Percentiles rank a stretch among this genome's conserved stretches.
Evolutionary conservation across 2,888 invertebrate species (phyloP).

Genomic region (Hemaris fuciformis): DNA sequence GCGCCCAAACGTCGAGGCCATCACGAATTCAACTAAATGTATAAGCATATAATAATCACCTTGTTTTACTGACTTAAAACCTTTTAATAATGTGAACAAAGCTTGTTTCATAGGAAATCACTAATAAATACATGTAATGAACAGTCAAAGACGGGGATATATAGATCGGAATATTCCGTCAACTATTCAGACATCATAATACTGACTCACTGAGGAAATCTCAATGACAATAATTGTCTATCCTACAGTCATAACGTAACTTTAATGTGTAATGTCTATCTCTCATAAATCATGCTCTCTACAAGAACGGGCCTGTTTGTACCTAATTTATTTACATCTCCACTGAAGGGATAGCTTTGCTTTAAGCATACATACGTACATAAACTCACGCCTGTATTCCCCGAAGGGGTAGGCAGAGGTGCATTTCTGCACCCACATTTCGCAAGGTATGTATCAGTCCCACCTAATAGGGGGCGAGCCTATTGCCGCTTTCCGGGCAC

Average conservation of each 20-base stretch:
- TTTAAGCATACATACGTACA: too few species aligned
- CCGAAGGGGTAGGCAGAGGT: too few species aligned
- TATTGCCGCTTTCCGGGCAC: too few species aligned
- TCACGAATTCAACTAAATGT: too few species aligned
- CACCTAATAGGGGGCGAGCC: too few species aligned
- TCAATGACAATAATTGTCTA: constrained; percentile 1
- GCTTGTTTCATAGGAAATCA: background rate
- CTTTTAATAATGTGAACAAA: background rate
- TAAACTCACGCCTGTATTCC: too few species aligned
- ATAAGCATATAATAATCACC: too few species aligned
- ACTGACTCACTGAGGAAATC: background rate
- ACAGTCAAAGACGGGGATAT: background rate
- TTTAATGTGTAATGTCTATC: background rate
- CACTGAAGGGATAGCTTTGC: background rate
- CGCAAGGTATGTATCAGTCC: too few species aligned
- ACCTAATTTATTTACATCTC: background rate
- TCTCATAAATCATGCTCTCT: background rate
- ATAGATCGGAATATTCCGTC: background rate
- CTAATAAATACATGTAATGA: background rate
- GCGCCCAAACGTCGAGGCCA: too few species aligned
- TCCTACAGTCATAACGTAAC: background rate
- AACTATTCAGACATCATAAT: background rate
- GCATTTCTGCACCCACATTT: too few species aligned
- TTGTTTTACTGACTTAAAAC: too few species aligned
- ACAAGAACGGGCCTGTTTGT: background rate